Conservation (phyloP, 2,113 vertebrate genomes). For the Rhea americana region DNA sequence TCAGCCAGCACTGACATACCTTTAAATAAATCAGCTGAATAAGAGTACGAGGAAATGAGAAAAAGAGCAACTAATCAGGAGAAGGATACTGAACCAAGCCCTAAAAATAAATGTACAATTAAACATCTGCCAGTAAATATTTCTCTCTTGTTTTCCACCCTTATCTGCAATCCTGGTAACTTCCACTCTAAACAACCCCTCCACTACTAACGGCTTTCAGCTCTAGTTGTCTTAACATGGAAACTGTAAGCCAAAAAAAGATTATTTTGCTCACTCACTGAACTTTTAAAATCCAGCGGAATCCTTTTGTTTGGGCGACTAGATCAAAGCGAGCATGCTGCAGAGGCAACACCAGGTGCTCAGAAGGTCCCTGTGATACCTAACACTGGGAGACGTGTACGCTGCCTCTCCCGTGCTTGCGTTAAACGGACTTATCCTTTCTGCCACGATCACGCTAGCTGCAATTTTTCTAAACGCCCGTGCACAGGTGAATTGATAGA, state of each 20-base stretch:
- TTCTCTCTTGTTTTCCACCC: not conserved
- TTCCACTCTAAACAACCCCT: not conserved
- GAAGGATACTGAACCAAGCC: constrained; percentile 1
- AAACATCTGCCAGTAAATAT: not conserved
- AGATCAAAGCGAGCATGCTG: not conserved
- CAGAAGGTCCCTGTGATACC: not conserved
- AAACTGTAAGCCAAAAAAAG: not conserved
- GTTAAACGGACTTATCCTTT: not conserved
- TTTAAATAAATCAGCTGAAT: constrained; percentile 76
- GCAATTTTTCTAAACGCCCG: not conserved
- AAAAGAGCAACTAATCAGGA: constrained; percentile 28
- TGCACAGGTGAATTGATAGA: fast-evolving
- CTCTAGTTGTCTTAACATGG: not conserved
- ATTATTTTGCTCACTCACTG: not conserved
- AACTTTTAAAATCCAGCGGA: not conserved
- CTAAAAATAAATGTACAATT: not conserved
- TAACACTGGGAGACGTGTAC: fast-evolving
- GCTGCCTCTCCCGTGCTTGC: not conserved
- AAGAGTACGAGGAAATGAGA: constrained; percentile 21
- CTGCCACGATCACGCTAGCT: not conserved
- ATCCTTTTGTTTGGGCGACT: not conserved
- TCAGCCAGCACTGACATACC: constrained; percentile 71
- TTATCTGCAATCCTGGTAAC: not conserved
- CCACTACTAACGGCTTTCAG: not conserved
- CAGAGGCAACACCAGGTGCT: not conserved